Conservation (phyloP, 2,113 vertebrate genomes). For the Desmodus rotundus region DNA sequence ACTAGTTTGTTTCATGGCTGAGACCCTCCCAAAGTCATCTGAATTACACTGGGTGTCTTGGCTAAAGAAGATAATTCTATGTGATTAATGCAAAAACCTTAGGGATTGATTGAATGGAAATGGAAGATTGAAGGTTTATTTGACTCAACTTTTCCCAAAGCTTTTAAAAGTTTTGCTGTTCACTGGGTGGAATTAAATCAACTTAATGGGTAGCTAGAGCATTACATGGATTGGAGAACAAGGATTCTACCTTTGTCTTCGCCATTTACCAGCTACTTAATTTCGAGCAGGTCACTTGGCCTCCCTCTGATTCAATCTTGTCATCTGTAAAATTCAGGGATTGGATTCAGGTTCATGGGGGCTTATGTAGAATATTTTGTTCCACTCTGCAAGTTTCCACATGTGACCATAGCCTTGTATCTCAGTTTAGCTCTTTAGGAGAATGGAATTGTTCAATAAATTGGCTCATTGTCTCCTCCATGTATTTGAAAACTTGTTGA, state of each 20-base stretch:
- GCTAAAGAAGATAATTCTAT: background rate
- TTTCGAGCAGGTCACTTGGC: background rate
- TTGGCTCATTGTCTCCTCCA: background rate
- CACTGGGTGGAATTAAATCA: background rate
- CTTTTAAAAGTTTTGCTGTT: background rate
- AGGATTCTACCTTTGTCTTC: background rate
- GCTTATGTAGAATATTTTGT: background rate
- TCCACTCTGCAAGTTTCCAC: background rate
- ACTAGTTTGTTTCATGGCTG: background rate
- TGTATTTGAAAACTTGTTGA: slow-evolving; percentile 27
- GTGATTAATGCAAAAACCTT: background rate
- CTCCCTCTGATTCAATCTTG: background rate
- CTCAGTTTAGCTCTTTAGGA: background rate
- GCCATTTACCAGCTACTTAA: background rate
- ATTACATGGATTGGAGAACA: background rate
- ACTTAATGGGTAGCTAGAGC: background rate
- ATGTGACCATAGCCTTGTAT: background rate
- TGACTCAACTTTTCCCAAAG: background rate
- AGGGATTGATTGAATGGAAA: background rate
- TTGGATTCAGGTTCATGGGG: background rate
- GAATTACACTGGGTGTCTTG: background rate
- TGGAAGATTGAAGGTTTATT: background rate
- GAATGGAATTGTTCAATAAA: slow-evolving; percentile 36
- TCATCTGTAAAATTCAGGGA: background rate
- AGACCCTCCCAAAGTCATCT: background rate